A percentile compares a stretch with the other conserved stretches of the same genome.
Evolutionary conservation across 1,140 invertebrate species (phyloP).

Genomic region (Aphidius ervi): DNA sequence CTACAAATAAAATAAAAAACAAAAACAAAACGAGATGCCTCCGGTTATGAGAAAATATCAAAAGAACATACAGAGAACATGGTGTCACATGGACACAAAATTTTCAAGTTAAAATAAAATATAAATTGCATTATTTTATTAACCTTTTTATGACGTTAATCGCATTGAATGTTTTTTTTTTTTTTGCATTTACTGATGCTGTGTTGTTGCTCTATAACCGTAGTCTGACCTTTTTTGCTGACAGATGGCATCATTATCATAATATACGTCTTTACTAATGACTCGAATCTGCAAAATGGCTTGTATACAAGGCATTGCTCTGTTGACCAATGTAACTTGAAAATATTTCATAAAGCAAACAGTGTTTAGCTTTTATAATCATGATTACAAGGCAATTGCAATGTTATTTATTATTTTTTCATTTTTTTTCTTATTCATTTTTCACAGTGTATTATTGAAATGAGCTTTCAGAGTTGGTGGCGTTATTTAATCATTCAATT

Average conservation of each 20-base stretch:
- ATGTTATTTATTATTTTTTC: neutral
- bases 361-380: conserved; percentile 18
- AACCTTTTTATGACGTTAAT: too few species aligned
- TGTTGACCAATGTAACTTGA: too few species aligned
- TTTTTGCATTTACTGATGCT: neutral
- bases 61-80: too few species aligned
- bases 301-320: too few species aligned
- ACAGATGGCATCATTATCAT: conserved; percentile 13
- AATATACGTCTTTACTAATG: conserved; percentile 12
- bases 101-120: too few species aligned
- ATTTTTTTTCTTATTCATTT: conserved; percentile 12
- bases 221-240: neutral
- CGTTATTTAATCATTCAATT: conserved; percentile 38
- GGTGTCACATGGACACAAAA: too few species aligned
- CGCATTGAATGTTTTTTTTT: too few species aligned
- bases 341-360: too few species aligned
- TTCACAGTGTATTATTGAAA: conserved; percentile 25
- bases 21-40: too few species aligned
- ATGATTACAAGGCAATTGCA: conserved; percentile 16
- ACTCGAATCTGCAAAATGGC: neutral
- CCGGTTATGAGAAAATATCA: too few species aligned
- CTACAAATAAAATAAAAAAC: too few species aligned
- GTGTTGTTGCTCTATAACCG: neutral
- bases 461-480: conserved; percentile 28
- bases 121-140: too few species aligned